Evolutionary conservation across 2,888 invertebrate species (phyloP).

Genomic region (Calameuta filiformis): DNA sequence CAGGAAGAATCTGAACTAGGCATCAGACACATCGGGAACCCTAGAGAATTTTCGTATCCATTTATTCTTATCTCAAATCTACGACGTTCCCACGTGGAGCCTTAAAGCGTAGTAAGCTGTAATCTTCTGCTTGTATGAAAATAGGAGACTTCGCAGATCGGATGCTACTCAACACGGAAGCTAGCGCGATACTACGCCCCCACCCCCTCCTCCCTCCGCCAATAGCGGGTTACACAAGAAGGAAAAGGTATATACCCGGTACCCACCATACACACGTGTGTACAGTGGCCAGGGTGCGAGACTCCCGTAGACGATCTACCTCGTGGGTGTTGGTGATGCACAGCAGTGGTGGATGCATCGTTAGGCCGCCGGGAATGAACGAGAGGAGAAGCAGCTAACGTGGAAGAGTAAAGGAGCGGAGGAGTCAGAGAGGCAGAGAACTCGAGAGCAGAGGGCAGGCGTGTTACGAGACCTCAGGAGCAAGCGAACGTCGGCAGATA

Average conservation of each 20-base stretch:
- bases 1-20: not conserved
- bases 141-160: not conserved
- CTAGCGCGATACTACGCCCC: not conserved
- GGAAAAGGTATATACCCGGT: not conserved
- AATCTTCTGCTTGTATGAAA: not conserved
- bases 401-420: conserved; percentile 8
- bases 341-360: not conserved
- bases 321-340: not conserved
- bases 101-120: not conserved
- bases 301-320: not conserved
- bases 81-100: not conserved
- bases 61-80: not conserved
- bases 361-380: not conserved
- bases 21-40: no score
- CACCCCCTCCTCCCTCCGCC: not conserved
- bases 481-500: conserved; percentile 49
- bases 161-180: not conserved
- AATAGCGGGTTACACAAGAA: not conserved
- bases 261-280: not conserved
- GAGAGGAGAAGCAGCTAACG: not conserved
- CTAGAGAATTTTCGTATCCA: not conserved
- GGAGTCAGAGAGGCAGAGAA: conserved; percentile 6
- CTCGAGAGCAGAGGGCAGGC: conserved; percentile 40
- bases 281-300: not conserved
- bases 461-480: conserved; percentile 37